Conservation (phyloP, 2,113 vertebrate genomes). For the Halcyon senegalensis region DNA sequence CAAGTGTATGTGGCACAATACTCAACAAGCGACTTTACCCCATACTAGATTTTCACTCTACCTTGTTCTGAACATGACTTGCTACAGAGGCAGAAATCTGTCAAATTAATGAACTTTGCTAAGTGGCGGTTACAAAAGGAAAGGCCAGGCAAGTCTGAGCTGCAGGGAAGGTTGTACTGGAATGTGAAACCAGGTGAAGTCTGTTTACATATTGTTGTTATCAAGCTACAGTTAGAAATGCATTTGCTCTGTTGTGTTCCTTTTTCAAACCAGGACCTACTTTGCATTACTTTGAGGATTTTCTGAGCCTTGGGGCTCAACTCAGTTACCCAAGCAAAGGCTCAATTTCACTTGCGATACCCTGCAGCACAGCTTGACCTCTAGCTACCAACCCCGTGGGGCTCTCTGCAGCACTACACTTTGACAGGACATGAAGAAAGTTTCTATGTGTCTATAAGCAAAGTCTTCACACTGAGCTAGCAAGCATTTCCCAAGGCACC, state of each 20-base stretch:
- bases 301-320: not conserved
- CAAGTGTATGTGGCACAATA: not conserved
- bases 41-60: not conserved
- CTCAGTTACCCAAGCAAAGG: not conserved
- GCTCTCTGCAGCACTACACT: not conserved
- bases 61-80: not conserved
- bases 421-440: fast-evolving
- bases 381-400: not conserved
- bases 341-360: not conserved
- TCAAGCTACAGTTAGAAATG: not conserved
- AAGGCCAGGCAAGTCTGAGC: not conserved
- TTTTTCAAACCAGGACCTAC: not conserved
- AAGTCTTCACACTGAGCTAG: not conserved
- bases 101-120: not conserved
- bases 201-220: not conserved
- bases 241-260: not conserved
- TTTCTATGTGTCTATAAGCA: not conserved
- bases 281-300: not conserved
- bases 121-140: not conserved
- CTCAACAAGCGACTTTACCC: not conserved
- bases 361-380: not conserved
- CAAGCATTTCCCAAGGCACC: not conserved
- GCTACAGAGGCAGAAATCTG: not conserved
- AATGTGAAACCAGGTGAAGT: not conserved
- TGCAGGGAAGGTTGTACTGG: not conserved